phyloP scores from a whole-genome alignment of 2,113 vertebrate species.

The Lepidothrix coronata region DNA sequence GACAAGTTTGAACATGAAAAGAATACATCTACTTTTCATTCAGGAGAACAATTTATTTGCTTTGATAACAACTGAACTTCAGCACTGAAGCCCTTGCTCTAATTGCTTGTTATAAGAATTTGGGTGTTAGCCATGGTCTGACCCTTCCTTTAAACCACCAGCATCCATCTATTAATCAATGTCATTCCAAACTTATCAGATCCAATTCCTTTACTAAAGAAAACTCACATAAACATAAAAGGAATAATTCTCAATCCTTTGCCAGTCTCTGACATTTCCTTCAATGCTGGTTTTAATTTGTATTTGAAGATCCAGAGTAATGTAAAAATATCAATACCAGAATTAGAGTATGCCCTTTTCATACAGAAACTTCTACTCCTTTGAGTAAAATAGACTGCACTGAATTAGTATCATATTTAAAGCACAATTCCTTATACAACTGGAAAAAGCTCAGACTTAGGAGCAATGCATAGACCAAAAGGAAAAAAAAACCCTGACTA shows the following conservation, averaged over 20 bases:
- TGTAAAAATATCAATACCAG: background rate
- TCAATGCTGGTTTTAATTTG: background rate
- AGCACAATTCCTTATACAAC: background rate
- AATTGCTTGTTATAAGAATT: background rate
- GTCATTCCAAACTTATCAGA: background rate
- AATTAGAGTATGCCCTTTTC: background rate
- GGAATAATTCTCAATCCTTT: background rate
- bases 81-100: rapidly evolving
- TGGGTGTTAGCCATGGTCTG: background rate
- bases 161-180: background rate
- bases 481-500: background rate
- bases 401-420: background rate
- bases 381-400: background rate
- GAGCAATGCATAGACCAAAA: background rate
- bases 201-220: background rate
- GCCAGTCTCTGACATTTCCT: background rate
- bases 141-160: background rate
- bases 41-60: background rate
- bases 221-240: background rate
- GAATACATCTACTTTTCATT: background rate
- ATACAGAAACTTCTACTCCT: background rate
- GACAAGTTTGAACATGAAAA: background rate
- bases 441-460: background rate
- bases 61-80: background rate
- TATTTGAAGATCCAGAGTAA: background rate